Evolutionary conservation across 2,888 invertebrate species (phyloP), one percentile per base, ranked within the genome.

Genomic region (Eupithecia exiguata): DNA sequence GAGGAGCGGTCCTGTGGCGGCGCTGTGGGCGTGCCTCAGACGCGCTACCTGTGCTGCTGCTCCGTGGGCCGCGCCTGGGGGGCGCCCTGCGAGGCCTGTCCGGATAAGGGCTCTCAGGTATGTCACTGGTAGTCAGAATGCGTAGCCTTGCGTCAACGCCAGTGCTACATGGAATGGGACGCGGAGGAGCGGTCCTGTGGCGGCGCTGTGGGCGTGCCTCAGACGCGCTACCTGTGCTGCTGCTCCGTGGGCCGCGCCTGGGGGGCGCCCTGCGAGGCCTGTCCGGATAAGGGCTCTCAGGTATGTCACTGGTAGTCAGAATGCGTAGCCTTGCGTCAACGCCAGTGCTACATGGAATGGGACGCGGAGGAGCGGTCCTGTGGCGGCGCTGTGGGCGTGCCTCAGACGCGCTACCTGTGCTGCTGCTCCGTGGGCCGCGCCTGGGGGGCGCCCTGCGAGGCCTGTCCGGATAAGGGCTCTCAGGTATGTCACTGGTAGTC

Each of bases 1-100:
- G 91, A 88, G 18, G 92, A 95, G 10, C 96, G 96, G 14, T 92
- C 95, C 38, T 98, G 98, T 87, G 93, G 96, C 1, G 95, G 95
- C 40, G 96, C 97, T 0, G 96, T 97, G 95, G 96, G 97, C 3
- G 96, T 96, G 69, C 96, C 97, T 35, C 89, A 89, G 77, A 88
- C 89, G 66, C 84, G 96, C 84, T 97, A 97, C 95, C 94, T 97
- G 74, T 98, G 98, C 86, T 97, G 97, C 85, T 98, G 98, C 91
- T 96, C 97, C 12, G 97, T 98, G 95, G 98, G 98, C 0, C 95
- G 95, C 79, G 98, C 97, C 0, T 98, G 98, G 98, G 97, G 97
- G 3, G 95, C 95, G 66, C 96, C 97, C 0, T 98, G 98, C 87
- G 96, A 96, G 84, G 95, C 96, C 25, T 98, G 98, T 87, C 98